Base-by-base conservation (phyloP, 2,888 invertebrate genomes). In the Napeogenes inachia region DNA sequence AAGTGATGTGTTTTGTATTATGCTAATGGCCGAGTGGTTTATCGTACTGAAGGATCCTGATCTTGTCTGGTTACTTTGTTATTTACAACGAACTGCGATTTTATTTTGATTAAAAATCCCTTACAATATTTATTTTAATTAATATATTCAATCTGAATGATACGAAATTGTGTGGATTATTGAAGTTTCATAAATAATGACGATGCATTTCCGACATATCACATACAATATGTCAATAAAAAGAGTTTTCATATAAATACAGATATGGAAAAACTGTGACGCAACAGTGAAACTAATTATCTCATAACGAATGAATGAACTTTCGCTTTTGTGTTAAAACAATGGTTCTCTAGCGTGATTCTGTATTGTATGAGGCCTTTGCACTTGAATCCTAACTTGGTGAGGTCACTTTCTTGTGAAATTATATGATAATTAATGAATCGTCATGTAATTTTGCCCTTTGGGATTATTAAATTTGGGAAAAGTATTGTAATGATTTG, bases 271-370 rank as follows among this genome's bases (percentile, higher is more conserved):
- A 86, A 87, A 82, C 77, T 70, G 79, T 89, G 89, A 89, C 79
- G 89, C 80, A 89, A 89, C 82, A 73, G 87, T 87, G 89, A 89
- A 89, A 89, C 87, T 85, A 87, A 89, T 89, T 89, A 88, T 84
- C 86, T 85, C 85, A 83, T 82, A 81, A 80, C 73, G 78, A 80
- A 82, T 84, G 84, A 85, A 82, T 84, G 82, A 84, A 87, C 90
- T 89, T 89, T 89, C 89, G 86, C 90, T 89, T 89, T 89, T 89
- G 87, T 89, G 75, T 80, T 81, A 69, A 77, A 84, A 89, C 89
- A 89, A 89, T 89, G 85, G 75, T 77, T 77, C 82, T 80, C 80
- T 78, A 78, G 75, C 79, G 85, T 79, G 79, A 80, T 82, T 71
- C 75, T 58, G 72, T 75, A 77, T 82, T 81, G 80, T 83, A 70